Evolutionary conservation across 2,888 invertebrate species (phyloP).

Genomic region (Sphaerophoria taeniata): DNA sequence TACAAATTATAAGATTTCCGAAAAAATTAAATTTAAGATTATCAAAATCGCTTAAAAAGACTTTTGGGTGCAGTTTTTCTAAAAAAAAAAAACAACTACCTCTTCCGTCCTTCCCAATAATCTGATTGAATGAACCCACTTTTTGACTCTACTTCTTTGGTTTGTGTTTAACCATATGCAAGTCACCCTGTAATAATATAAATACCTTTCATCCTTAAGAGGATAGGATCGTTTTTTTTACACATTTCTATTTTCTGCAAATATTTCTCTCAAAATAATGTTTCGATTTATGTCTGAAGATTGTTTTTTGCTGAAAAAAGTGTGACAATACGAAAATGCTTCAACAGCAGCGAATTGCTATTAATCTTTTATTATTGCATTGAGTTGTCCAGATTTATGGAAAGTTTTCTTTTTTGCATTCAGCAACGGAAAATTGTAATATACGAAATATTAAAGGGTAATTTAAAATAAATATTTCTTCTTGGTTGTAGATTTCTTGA

Average conservation of each 20-base stretch:
- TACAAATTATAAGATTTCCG: no score
- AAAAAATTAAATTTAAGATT: no score
- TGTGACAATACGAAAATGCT: background rate
- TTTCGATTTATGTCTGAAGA: constrained; percentile 11
- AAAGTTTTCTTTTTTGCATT: background rate
- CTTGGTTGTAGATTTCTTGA: no score
- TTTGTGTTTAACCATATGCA: no score
- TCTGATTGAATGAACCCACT: no score
- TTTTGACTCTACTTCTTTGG: no score
- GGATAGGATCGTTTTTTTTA: background rate
- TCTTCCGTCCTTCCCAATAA: no score
- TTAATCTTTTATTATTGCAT: constrained; percentile 21
- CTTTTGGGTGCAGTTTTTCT: no score
- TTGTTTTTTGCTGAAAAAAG: background rate
- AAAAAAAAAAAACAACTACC: no score
- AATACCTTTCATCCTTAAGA: background rate
- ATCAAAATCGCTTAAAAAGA: no score
- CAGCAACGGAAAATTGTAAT: background rate
- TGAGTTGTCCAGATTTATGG: constrained; percentile 8
- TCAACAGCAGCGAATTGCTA: constrained; percentile 3
- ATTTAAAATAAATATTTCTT: no score
- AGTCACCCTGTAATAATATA: no score
- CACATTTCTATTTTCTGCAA: background rate
- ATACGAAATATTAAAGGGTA: background rate
- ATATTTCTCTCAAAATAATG: constrained; percentile 13